Conservation (phyloP, 2,113 vertebrate species). For the Arothron firmamentum region DNA sequence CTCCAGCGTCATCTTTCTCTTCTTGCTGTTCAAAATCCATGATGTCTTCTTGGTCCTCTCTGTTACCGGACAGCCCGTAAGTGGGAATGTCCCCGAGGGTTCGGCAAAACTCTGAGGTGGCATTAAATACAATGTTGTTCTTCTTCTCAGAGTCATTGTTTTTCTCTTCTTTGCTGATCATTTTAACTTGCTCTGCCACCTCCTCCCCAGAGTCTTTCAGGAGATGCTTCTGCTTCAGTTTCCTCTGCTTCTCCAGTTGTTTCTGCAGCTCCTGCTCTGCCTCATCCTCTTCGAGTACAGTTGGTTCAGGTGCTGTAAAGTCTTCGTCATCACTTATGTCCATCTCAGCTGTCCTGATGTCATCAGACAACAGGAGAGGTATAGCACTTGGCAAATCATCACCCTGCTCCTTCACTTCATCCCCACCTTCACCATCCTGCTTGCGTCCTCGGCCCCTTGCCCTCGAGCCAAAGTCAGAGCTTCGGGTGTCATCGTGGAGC, state of each 20-base stretch:
- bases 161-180: not conserved
- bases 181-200: slow-evolving; percentile 64
- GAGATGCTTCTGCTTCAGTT: slow-evolving; percentile 79
- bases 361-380: slow-evolving; percentile 71
- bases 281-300: slow-evolving; percentile 83
- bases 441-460: slow-evolving; percentile 75
- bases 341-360: slow-evolving; percentile 84
- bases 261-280: slow-evolving; percentile 86
- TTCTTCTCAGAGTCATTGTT: slow-evolving; percentile 78
- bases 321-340: slow-evolving; percentile 84
- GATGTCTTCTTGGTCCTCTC: slow-evolving; percentile 89
- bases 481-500: slow-evolving; percentile 70
- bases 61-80: slow-evolving; percentile 86
- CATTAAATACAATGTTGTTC: slow-evolving; percentile 87
- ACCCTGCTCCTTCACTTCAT: slow-evolving; percentile 19
- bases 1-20: slow-evolving; percentile 78
- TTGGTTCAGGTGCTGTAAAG: slow-evolving; percentile 53
- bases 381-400: not conserved
- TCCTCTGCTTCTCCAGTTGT: slow-evolving; percentile 86
- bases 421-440: slow-evolving; percentile 18
- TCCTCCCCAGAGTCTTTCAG: slow-evolving; percentile 81
- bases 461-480: slow-evolving; percentile 85
- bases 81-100: slow-evolving; percentile 90
- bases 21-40: slow-evolving; percentile 87
- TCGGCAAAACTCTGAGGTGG: slow-evolving; percentile 89